Evolutionary conservation across 2,113 vertebrate species (phyloP).

Genomic region (Jaculus jaculus): DNA sequence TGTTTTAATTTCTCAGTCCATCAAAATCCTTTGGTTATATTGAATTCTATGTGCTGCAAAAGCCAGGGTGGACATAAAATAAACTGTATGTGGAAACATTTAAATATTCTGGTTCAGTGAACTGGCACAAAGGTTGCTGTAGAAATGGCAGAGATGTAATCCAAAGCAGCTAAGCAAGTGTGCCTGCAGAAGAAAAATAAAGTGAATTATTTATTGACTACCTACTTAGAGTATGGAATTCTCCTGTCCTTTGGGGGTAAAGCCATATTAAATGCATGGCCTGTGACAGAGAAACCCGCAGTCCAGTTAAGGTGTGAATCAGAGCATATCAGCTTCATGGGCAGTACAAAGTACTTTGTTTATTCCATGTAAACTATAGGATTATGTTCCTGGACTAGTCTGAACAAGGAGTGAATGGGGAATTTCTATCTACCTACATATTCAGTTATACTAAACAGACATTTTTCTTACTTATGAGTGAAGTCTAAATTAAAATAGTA

Average conservation of each 20-base stretch:
- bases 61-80: conserved; percentile 43
- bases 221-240: conserved; percentile 42
- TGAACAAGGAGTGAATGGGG: neutral
- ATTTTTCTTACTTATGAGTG: neutral
- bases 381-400: neutral
- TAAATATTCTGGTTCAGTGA: conserved; percentile 57
- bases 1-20: conserved; percentile 41
- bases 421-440: neutral
- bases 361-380: neutral
- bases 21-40: neutral
- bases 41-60: conserved; percentile 37
- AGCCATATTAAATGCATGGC: conserved; percentile 49
- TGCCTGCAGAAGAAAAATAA: conserved; percentile 45
- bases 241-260: conserved; percentile 14
- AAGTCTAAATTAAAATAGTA: neutral
- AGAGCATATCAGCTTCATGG: neutral
- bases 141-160: conserved; percentile 56
- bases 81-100: conserved; percentile 51
- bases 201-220: conserved; percentile 70
- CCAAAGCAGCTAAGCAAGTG: conserved; percentile 2
- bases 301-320: conserved; percentile 36
- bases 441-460: neutral
- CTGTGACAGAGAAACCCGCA: conserved; percentile 40
- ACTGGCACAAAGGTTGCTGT: conserved; percentile 39
- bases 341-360: neutral